A percentile compares a stretch with the other conserved stretches of the same genome.
Conservation (phyloP, 2,797 vertebrate species). For the Smutsia gigantea region DNA sequence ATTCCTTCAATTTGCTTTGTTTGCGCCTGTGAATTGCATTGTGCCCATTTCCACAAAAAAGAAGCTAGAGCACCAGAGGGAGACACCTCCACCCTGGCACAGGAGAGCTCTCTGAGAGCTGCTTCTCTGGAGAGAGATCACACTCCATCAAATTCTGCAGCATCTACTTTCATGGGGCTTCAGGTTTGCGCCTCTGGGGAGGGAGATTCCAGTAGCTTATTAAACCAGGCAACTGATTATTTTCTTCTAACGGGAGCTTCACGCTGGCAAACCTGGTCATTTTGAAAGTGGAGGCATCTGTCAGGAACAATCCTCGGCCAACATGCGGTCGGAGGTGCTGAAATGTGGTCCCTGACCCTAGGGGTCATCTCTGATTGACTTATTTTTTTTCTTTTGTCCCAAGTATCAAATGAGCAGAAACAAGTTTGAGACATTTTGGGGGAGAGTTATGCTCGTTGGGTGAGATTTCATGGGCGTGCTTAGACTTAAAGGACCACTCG, state of each 20-base stretch:
- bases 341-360: background rate
- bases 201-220: background rate
- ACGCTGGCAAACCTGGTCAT: background rate
- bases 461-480: background rate
- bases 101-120: constrained; percentile 59
- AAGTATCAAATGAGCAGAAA: background rate
- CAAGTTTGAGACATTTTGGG: background rate
- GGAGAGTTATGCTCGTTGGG: background rate
- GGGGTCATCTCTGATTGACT: background rate
- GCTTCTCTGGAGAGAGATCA: background rate
- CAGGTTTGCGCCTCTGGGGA: constrained; percentile 53
- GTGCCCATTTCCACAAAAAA: constrained; percentile 39
- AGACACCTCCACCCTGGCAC: constrained; percentile 67
- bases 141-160: constrained; percentile 9
- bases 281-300: background rate
- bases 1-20: constrained; percentile 60
- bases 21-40: constrained; percentile 78
- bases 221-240: background rate
- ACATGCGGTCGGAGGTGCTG: background rate
- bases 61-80: constrained; percentile 69
- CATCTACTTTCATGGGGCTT: constrained; percentile 60
- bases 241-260: background rate
- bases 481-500: rapidly evolving
- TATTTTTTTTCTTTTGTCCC: background rate
- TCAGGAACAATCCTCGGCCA: no score